phyloP scores from a whole-genome alignment of 2,888 invertebrate genomes.

The Malacosoma neustria region DNA sequence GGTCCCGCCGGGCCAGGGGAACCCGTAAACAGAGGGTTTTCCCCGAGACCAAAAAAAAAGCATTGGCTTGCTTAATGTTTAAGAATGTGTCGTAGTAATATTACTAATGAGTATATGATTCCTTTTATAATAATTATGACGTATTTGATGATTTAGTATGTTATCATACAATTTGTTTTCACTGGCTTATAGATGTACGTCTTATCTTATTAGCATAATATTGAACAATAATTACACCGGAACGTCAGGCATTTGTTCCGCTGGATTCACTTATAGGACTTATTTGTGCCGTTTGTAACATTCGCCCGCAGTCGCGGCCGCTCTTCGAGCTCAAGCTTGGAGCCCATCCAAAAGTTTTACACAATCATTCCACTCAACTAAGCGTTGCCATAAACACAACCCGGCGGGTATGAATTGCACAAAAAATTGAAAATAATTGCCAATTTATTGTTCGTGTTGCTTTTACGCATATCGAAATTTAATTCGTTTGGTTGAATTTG shows the following conservation, averaged over 20 bases:
- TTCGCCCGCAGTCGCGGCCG: conserved; percentile 27
- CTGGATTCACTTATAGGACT: conserved; percentile 63
- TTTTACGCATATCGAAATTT: conserved; percentile 40
- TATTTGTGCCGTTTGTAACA: conserved; percentile 66
- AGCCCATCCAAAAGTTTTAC: conserved; percentile 69
- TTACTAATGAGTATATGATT: too few relatives aligned
- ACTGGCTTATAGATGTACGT: too few relatives aligned
- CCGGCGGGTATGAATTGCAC: conserved; percentile 68
- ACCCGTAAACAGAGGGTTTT: too few relatives aligned
- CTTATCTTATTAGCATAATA: not conserved
- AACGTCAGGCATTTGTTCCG: conserved; percentile 26
- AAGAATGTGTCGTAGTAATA: too few relatives aligned
- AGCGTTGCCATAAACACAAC: conserved; percentile 71
- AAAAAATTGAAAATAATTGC: conserved; percentile 68
- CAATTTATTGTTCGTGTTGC: conserved; percentile 47
- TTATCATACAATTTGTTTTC: too few relatives aligned
- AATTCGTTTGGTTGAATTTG: conserved; percentile 18
- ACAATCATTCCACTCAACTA: conserved; percentile 75
- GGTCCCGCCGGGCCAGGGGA: too few relatives aligned
- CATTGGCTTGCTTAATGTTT: too few relatives aligned
- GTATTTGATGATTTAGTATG: too few relatives aligned
- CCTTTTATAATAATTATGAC: too few relatives aligned
- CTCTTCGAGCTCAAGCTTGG: conserved; percentile 34
- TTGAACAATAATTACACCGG: conserved; percentile 19
- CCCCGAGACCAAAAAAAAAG: too few relatives aligned